A percentile compares a stretch with the other conserved stretches of the same genome.
Evolutionary conservation across 1,140 invertebrate species (phyloP).

Genomic region (Gryon sp.): DNA sequence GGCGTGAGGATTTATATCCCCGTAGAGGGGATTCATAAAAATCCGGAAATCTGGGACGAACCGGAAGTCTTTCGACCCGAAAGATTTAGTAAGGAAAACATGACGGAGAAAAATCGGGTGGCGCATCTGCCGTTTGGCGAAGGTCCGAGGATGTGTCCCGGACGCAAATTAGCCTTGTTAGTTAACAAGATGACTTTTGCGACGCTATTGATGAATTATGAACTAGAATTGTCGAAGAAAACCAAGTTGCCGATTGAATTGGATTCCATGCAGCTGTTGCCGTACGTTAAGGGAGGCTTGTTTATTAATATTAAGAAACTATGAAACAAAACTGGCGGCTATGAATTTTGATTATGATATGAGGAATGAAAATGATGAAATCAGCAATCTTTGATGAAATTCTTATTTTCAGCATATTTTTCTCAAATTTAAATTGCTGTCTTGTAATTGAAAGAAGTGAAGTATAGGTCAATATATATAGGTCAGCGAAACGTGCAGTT

Average conservation of each 20-base stretch:
- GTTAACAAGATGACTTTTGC: slow-evolving; percentile 54
- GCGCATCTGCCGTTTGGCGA: slow-evolving; percentile 78
- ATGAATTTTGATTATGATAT: background rate
- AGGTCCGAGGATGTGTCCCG: slow-evolving; percentile 79
- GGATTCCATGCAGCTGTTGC: background rate
- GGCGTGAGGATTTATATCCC: slow-evolving; percentile 69
- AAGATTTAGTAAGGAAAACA: slow-evolving; percentile 71
- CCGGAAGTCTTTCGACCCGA: slow-evolving; percentile 81
- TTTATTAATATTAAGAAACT: slow-evolving; percentile 32
- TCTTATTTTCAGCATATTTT: too few relatives aligned
- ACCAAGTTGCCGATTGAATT: slow-evolving; percentile 26
- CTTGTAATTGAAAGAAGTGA: too few relatives aligned
- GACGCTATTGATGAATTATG: slow-evolving; percentile 39
- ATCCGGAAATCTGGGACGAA: slow-evolving; percentile 77
- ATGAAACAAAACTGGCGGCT: too few relatives aligned
- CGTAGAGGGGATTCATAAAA: slow-evolving; percentile 76
- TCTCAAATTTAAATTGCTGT: too few relatives aligned
- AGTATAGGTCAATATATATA: too few relatives aligned
- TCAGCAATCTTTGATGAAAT: too few relatives aligned
- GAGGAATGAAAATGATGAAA: too few relatives aligned
- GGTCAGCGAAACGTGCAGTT: too few relatives aligned
- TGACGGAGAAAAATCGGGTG: slow-evolving; percentile 64
- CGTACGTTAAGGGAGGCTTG: slow-evolving; percentile 2
- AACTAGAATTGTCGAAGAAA: slow-evolving; percentile 43
- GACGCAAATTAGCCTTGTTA: too few relatives aligned